A percentile compares a stretch with the other conserved stretches of the same genome.
phyloP scores from a whole-genome alignment of 2,888 invertebrate genomes.

The Brachylomia viminalis region DNA sequence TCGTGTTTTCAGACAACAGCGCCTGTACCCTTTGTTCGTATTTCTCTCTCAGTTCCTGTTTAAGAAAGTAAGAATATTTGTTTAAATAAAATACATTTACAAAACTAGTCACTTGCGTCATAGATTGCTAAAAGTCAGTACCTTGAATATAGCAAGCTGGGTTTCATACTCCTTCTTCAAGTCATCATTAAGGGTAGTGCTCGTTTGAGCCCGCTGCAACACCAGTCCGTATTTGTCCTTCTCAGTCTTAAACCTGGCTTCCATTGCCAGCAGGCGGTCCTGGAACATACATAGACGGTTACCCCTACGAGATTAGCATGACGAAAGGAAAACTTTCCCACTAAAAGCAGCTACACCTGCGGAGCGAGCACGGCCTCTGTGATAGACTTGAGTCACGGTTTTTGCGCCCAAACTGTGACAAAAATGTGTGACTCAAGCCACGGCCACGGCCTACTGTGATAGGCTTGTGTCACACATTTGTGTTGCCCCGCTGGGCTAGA shows the following conservation, averaged over 20 bases:
- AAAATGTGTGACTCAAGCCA: too few relatives aligned
- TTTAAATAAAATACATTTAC: background rate
- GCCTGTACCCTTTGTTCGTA: conserved; percentile 92
- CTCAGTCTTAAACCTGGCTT: conserved; percentile 93
- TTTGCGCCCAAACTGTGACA: too few relatives aligned
- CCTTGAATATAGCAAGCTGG: conserved; percentile 93
- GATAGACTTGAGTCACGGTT: too few relatives aligned
- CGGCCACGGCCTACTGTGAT: too few relatives aligned
- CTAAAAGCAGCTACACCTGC: background rate
- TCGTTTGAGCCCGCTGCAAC: conserved; percentile 93
- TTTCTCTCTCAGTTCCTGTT: conserved; percentile 91
- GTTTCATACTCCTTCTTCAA: conserved; percentile 94
- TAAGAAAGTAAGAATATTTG: conserved; percentile 31
- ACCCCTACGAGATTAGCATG: background rate
- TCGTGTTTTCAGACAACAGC: conserved; percentile 89
- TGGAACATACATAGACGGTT: conserved; percentile 66
- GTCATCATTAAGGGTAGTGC: conserved; percentile 93
- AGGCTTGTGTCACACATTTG: too few relatives aligned
- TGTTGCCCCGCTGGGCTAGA: too few relatives aligned
- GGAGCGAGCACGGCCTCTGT: too few relatives aligned
- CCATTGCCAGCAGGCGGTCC: conserved; percentile 93
- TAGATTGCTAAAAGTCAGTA: conserved; percentile 57
- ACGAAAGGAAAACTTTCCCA: background rate
- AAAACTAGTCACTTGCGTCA: background rate
- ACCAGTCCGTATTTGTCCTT: conserved; percentile 93